These are phyloP conservation scores for Agrochola lychnidis DNA, from an alignment of 2,888 invertebrate genomes.

Conservation along the genomic window DNA sequence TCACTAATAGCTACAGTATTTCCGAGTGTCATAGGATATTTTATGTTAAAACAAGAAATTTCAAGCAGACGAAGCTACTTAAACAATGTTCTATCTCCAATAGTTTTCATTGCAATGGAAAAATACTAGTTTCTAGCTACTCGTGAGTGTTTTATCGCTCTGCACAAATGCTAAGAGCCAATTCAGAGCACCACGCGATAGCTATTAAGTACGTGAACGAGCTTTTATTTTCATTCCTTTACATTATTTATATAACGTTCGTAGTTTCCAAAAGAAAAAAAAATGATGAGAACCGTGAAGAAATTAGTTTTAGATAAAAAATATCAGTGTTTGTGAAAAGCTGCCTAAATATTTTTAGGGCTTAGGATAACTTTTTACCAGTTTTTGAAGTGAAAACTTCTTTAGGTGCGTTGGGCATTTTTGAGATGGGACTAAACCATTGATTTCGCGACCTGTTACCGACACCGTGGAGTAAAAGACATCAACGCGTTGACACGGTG, in stretches of 20 bases:
- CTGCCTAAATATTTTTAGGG: not conserved
- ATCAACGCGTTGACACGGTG: not conserved
- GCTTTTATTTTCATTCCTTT: slow-evolving; percentile 21
- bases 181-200: slow-evolving; percentile 33
- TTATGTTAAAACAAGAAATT: no score
- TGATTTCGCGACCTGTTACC: no score
- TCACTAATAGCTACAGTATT: no score
- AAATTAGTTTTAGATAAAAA: not conserved
- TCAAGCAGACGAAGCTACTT: no score
- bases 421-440: no score
- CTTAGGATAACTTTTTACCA: not conserved
- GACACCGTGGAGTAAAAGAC: no score
- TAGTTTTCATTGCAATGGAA: slow-evolving; percentile 11
- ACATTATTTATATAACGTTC: slow-evolving; percentile 3
- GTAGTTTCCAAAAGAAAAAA: not conserved
- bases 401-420: no score
- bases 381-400: no score
- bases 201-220: slow-evolving; percentile 31
- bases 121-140: slow-evolving; percentile 7
- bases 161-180: slow-evolving; percentile 47
- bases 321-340: not conserved
- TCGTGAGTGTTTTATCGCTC: slow-evolving; percentile 36
- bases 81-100: not conserved
- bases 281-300: not conserved
- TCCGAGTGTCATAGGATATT: no score